phyloP scores from a whole-genome alignment of 2,888 invertebrate genomes.

The Melipona bicolor region DNA sequence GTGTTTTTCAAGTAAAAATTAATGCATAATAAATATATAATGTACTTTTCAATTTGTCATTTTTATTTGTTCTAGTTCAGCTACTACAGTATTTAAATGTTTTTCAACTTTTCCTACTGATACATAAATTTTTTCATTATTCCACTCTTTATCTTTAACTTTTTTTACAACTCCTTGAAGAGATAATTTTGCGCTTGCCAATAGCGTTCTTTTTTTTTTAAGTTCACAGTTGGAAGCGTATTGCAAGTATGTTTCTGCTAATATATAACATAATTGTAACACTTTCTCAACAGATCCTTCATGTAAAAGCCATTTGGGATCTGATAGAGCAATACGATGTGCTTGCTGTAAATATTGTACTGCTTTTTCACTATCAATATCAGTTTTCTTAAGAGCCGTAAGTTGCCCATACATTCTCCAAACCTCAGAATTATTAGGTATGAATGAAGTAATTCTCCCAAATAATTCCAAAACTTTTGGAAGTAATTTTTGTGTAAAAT shows the following conservation, averaged over 20 bases:
- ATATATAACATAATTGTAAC: slow-evolving; percentile 86
- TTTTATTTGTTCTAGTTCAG: slow-evolving; percentile 60
- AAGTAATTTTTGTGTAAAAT: slow-evolving; percentile 76
- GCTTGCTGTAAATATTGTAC: slow-evolving; percentile 92
- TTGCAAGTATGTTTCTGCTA: slow-evolving; percentile 87
- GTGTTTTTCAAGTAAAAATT: background rate
- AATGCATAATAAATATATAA: background rate
- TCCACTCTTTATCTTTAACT: slow-evolving; percentile 82
- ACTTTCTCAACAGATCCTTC: slow-evolving; percentile 87
- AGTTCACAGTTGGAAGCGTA: slow-evolving; percentile 84
- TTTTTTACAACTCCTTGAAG: slow-evolving; percentile 82
- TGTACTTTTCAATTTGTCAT: slow-evolving; percentile 18
- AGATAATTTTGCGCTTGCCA: slow-evolving; percentile 80
- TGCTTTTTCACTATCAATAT: slow-evolving; percentile 82
- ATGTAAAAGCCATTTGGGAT: slow-evolving; percentile 87
- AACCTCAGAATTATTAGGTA: slow-evolving; percentile 89
- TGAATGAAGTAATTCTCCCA: slow-evolving; percentile 89
- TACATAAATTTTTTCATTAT: slow-evolving; percentile 75
- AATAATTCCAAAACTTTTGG: slow-evolving; percentile 89
- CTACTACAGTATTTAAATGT: slow-evolving; percentile 72
- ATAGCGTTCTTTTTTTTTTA: slow-evolving; percentile 82
- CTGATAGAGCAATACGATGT: slow-evolving; percentile 89
- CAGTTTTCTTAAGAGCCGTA: slow-evolving; percentile 84
- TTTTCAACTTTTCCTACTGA: slow-evolving; percentile 78
- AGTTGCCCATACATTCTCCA: slow-evolving; percentile 94